These are phyloP conservation scores for Phorcus lineatus DNA, from an alignment of 2,888 invertebrate species.

Conservation along the genomic window DNA sequence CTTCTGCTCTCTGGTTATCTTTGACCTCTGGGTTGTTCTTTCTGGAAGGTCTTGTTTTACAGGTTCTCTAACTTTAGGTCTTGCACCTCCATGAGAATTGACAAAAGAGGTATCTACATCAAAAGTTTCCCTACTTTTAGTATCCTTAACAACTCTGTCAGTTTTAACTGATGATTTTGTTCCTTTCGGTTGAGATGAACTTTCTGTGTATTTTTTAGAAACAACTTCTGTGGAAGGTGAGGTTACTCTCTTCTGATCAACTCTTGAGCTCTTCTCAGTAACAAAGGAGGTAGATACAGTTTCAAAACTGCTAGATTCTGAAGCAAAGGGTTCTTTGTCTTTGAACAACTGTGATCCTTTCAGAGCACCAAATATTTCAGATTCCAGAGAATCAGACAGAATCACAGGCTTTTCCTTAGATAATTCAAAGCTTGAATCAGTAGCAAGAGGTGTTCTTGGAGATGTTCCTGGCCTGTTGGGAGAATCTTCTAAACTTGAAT, in stretches of 20 bases:
- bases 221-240: not conserved
- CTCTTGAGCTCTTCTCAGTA: not conserved
- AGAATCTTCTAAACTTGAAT: not conserved
- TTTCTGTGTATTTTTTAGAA: not conserved
- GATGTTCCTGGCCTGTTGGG: not conserved
- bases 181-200: not conserved
- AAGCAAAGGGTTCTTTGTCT: not conserved
- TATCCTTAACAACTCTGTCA: constrained; percentile 16
- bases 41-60: not conserved
- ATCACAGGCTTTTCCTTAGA: not conserved
- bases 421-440: not conserved
- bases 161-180: not conserved
- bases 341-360: not conserved
- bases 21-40: no score
- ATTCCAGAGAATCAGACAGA: constrained; percentile 6
- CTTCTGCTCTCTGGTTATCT: not conserved
- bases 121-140: constrained; percentile 28
- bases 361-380: constrained; percentile 18
- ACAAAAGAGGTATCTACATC: constrained; percentile 24
- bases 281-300: not conserved
- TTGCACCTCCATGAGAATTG: constrained; percentile 34
- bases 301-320: not conserved
- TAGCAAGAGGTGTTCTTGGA: not conserved
- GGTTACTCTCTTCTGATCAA: not conserved
- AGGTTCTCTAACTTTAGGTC: not conserved